phyloP scores from a whole-genome alignment of 2,888 invertebrate species.

The Blomia tropicalis region DNA sequence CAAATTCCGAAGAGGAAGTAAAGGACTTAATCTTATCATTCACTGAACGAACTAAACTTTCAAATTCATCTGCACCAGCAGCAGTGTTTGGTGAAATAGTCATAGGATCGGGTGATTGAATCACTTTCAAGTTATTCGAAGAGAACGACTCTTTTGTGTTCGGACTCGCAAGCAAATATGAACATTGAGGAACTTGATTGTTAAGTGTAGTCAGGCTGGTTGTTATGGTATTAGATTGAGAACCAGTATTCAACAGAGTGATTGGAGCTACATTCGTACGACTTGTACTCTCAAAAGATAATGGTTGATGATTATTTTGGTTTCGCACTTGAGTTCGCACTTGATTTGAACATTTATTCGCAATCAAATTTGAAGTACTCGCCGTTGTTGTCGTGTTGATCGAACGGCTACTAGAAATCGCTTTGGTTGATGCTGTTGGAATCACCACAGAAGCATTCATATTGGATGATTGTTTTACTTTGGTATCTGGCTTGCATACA shows the following conservation, averaged over 20 bases:
- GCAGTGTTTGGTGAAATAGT: background rate
- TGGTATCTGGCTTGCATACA: too few relatives aligned
- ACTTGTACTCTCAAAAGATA: background rate
- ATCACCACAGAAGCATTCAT: background rate
- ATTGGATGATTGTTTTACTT: background rate
- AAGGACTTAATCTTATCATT: constrained; percentile 6
- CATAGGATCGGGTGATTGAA: background rate
- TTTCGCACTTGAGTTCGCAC: background rate
- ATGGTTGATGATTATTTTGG: background rate
- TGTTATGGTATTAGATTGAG: background rate
- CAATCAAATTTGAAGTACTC: background rate
- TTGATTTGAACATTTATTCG: background rate
- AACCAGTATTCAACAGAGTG: too few relatives aligned
- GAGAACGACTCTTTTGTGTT: background rate
- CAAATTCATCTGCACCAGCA: constrained; percentile 14
- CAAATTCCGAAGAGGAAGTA: background rate
- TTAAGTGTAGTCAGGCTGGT: too few relatives aligned
- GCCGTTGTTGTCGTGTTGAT: background rate
- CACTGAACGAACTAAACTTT: constrained; percentile 13
- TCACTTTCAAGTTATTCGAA: background rate
- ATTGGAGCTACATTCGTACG: background rate
- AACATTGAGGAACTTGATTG: background rate
- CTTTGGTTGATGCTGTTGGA: background rate
- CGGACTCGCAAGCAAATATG: background rate
- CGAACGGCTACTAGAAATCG: background rate